Conservation (phyloP, 2,797 vertebrate genomes). For the Pangasius macronema region DNA sequence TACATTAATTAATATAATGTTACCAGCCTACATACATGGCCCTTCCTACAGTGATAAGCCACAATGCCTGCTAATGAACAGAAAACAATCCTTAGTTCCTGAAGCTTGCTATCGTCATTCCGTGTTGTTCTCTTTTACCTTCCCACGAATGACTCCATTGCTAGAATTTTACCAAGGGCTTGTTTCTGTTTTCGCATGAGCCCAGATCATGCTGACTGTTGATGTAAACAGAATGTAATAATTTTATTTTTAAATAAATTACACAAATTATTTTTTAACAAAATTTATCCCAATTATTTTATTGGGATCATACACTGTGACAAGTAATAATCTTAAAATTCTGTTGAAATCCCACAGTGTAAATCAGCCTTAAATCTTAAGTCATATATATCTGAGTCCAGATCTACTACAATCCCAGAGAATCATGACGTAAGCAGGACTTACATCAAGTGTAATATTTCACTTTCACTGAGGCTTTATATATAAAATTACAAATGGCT, state of each 20-base stretch:
- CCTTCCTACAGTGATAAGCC: not conserved
- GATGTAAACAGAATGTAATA: not conserved
- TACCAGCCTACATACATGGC: not conserved
- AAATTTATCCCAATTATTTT: not conserved
- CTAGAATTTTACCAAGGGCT: not conserved
- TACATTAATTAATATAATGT: not conserved
- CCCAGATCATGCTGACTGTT: not conserved
- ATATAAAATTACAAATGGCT: not conserved
- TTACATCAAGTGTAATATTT: not conserved
- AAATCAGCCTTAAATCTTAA: not conserved
- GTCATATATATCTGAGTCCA: not conserved
- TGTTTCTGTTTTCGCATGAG: not conserved
- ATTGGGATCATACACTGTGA: not conserved
- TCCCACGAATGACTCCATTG: not conserved
- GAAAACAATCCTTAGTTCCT: not conserved
- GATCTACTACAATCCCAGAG: not conserved
- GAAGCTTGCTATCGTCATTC: not conserved
- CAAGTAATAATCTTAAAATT: not conserved
- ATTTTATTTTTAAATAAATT: not conserved
- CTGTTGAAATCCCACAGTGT: not conserved
- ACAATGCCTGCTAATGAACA: not conserved
- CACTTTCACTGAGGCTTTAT: not conserved
- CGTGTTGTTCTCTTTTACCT: not conserved
- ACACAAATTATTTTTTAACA: not conserved
- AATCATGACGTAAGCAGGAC: not conserved